Conservation (phyloP, 2,888 invertebrate species). For the Eledone cirrhosa region DNA sequence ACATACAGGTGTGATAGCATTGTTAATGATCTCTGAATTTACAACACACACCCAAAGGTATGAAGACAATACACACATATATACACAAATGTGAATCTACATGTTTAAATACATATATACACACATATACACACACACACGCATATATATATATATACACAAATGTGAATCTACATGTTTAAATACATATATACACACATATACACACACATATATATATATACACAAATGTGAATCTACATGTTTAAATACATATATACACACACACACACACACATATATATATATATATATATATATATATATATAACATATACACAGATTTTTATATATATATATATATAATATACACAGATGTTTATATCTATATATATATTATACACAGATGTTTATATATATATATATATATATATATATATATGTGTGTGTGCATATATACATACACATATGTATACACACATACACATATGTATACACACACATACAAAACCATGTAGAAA, state of each 20-base stretch:
- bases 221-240: no score
- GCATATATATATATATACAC: not conserved
- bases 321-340: no score
- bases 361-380: no score
- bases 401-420: not conserved
- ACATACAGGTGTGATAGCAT: no score
- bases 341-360: no score
- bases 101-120: not conserved
- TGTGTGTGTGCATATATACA: not conserved
- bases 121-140: not conserved
- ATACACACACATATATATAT: not conserved
- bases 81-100: not conserved
- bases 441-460: not conserved
- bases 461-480: not conserved
- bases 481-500: no score
- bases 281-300: not conserved
- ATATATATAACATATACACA: not conserved
- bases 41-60: no score
- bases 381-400: not conserved
- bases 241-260: no score
- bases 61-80: not conserved
- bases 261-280: conserved; percentile 1
- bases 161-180: not conserved
- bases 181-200: not conserved
- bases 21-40: no score